Evolutionary conservation across 1,140 invertebrate species (phyloP).

Genomic region (Copidosoma floridanum): DNA sequence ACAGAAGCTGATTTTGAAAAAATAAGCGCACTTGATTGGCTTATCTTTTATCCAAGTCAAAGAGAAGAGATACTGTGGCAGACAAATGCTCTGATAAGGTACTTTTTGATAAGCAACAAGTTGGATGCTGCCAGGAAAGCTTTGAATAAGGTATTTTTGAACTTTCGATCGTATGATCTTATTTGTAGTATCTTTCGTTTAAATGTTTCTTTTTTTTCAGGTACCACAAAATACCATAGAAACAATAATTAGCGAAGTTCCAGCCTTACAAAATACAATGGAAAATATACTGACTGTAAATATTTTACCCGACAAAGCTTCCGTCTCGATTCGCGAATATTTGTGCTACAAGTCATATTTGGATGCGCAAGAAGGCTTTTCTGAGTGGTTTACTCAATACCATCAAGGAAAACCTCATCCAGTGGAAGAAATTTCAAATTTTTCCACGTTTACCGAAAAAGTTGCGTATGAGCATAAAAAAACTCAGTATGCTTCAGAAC

Average conservation of each 20-base stretch:
- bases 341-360: slow-evolving; percentile 77
- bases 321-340: slow-evolving; percentile 69
- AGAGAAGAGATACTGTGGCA: slow-evolving; percentile 78
- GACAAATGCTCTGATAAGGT: slow-evolving; percentile 84
- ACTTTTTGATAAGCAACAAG: slow-evolving; percentile 70
- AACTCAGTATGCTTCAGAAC: slow-evolving; percentile 73
- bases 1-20: slow-evolving; percentile 68
- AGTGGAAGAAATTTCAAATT: slow-evolving; percentile 58
- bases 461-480: slow-evolving; percentile 82
- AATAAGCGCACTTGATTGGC: slow-evolving; percentile 85
- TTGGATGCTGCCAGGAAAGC: slow-evolving; percentile 68
- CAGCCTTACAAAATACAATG: slow-evolving; percentile 55
- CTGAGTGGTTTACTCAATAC: slow-evolving; percentile 83
- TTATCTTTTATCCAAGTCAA: slow-evolving; percentile 77
- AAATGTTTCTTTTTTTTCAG: slow-evolving; percentile 41
- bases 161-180: slow-evolving; percentile 20
- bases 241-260: slow-evolving; percentile 59
- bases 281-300: slow-evolving; percentile 40
- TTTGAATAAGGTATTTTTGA: slow-evolving; percentile 62
- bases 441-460: slow-evolving; percentile 80
- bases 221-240: slow-evolving; percentile 66
- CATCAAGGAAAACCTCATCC: slow-evolving; percentile 76
- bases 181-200: too few species aligned
- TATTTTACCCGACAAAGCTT: slow-evolving; percentile 51
- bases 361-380: slow-evolving; percentile 82